Evolutionary conservation across 1,140 invertebrate species (phyloP).

Genomic region (Pristionchus pacificus): DNA sequence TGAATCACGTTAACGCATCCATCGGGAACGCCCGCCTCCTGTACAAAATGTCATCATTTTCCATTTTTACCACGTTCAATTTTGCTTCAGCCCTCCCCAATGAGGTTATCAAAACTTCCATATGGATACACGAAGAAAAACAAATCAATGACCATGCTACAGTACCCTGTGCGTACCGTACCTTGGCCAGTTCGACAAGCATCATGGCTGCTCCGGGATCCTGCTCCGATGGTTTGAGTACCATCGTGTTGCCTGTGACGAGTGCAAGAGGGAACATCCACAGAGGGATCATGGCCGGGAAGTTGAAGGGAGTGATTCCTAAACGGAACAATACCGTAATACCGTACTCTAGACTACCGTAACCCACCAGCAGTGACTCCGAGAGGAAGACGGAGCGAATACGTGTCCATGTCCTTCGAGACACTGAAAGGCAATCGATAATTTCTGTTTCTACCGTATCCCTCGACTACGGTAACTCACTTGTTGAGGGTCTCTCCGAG

Average conservation of each 20-base stretch:
- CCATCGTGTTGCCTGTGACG: constrained; percentile 76
- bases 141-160: too few species aligned
- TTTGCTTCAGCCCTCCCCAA: too few species aligned
- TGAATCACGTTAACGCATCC: constrained; percentile 94
- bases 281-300: constrained; percentile 98
- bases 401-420: constrained; percentile 62
- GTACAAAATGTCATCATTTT: not conserved
- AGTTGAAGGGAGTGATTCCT: constrained; percentile 63
- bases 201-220: constrained; percentile 94
- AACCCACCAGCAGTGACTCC: constrained; percentile 80
- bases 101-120: too few species aligned
- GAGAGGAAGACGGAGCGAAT: constrained; percentile 79
- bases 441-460: constrained; percentile 76
- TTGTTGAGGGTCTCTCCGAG: constrained; percentile 86
- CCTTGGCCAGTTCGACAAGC: constrained; percentile 73
- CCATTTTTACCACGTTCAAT: too few species aligned
- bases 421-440: constrained; percentile 75
- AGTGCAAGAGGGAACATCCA: constrained; percentile 96
- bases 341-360: constrained; percentile 59
- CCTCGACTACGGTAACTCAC: constrained; percentile 23
- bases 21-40: constrained; percentile 83
- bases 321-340: not conserved
- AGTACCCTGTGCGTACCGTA: not conserved
- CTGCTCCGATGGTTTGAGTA: constrained; percentile 85
- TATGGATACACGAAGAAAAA: too few species aligned